Conservation (phyloP, 2,797 vertebrate species). For the Rhabdophis nuchalis region DNA sequence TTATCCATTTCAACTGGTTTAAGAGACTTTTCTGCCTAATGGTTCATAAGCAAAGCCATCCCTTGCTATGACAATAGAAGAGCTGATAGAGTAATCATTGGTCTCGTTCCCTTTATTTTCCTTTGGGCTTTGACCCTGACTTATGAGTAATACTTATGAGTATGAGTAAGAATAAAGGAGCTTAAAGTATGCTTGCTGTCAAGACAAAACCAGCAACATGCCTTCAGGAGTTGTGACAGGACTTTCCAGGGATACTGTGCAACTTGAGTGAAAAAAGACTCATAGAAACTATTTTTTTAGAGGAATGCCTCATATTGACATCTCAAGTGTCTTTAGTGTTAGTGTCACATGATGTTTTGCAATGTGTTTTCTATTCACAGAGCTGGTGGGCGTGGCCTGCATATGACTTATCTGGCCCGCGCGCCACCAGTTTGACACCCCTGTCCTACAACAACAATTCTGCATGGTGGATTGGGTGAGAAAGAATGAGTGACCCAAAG, state of each 20-base stretch:
- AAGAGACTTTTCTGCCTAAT: neutral
- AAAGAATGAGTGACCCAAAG: neutral
- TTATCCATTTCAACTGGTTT: conserved; percentile 9
- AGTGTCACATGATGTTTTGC: no score
- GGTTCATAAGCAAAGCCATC: neutral
- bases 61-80: neutral
- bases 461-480: neutral
- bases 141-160: neutral
- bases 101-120: neutral
- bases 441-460: neutral
- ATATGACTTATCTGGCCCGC: no score
- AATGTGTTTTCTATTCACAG: no score
- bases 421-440: no score
- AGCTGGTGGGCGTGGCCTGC: no score
- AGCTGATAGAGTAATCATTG: neutral
- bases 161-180: neutral
- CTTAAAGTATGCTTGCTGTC: neutral
- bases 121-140: neutral
- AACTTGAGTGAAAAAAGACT: neutral
- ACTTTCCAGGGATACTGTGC: neutral
- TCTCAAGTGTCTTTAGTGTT: neutral
- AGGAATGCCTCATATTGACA: neutral
- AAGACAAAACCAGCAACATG: neutral
- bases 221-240: neutral
- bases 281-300: neutral